Percentiles rank a stretch among this genome's conserved stretches.
These are phyloP conservation scores for Alectura lathami DNA, from an alignment of 2,113 vertebrate genomes.

Conservation along the genomic window DNA sequence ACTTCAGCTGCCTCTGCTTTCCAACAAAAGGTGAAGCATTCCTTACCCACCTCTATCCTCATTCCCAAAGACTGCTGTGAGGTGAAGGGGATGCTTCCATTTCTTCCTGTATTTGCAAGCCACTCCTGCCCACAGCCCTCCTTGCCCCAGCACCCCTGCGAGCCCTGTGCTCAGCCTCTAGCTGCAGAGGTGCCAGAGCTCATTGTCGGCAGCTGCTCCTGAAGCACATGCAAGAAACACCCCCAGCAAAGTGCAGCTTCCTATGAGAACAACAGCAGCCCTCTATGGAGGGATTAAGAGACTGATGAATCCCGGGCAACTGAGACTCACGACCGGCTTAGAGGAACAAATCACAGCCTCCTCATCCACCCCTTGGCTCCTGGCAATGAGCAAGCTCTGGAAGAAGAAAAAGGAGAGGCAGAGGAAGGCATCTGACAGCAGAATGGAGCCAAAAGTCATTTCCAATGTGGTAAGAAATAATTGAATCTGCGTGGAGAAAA, in stretches of 20 bases:
- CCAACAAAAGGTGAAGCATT: constrained; percentile 4
- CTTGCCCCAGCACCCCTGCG: neutral
- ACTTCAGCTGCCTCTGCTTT: neutral
- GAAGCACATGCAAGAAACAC: neutral
- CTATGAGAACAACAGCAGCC: neutral
- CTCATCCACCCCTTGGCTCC: fast-evolving
- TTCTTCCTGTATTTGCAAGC: neutral
- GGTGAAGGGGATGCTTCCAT: neutral
- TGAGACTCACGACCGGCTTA: neutral
- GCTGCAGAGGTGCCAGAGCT: neutral
- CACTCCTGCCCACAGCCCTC: neutral
- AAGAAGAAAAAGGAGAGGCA: neutral
- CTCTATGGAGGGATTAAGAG: neutral
- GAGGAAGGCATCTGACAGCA: neutral
- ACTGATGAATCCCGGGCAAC: neutral
- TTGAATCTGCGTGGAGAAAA: neutral
- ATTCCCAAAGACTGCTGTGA: neutral
- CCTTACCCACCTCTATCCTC: neutral
- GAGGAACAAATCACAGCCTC: neutral
- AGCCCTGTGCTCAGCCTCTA: neutral
- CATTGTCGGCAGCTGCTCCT: neutral
- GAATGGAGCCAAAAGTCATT: neutral
- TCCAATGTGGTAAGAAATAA: neutral
- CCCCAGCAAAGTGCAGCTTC: neutral
- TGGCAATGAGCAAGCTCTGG: neutral